Base-by-base conservation (phyloP, 1,140 invertebrate genomes). In the Calephelis nemesis region DNA sequence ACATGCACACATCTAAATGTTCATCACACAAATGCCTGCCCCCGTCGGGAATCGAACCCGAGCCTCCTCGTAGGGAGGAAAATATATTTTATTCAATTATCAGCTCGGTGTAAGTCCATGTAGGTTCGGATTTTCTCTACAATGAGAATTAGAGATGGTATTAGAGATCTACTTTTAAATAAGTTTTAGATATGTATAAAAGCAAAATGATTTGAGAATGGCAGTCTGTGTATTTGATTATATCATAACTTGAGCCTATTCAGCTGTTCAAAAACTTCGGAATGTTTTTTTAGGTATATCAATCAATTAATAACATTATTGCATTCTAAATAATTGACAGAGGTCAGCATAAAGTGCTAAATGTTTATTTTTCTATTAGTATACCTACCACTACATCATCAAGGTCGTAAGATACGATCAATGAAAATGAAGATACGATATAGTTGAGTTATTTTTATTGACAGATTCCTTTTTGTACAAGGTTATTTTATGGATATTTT, bases 321-420 rank as follows among this genome's bases (percentile, higher is more conserved):
- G 42, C 76, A 82, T 71, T 74, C 67, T 60, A 79, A 78, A 67
- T 76, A 81, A 83, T 83, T 77, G 75, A 79, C 74, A 84, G 81
- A 88, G 85, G 85, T 86, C 84, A 82, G 45, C 69, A 65, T 74
- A 75, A 72, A 86, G 83, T 83, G 78, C 74, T 78, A 48, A 71
- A 74, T 85, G 83, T 88, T 87, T 87, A 82, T 76, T 79, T 78
- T 79, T 78, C 81, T 84, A 84, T 84, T 88, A 82, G 42, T 45
- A 45, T 45, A 45, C 42, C 6, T 7, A 45, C 74, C 79, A 66
- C 47, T 60, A 70, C 71, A 72, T 19, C 19, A 85, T 85, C 84
- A 85, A 88, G 84, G 85, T 64, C 65, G 62, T 50, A 65, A 70
- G 30, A 47, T 73, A 73, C 64, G 42, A 40, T 45, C 49, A 52